A percentile compares a stretch with the other conserved stretches of the same genome.
Evolutionary conservation across 2,113 vertebrate species (phyloP).

Genomic region (Sitta europaea): DNA sequence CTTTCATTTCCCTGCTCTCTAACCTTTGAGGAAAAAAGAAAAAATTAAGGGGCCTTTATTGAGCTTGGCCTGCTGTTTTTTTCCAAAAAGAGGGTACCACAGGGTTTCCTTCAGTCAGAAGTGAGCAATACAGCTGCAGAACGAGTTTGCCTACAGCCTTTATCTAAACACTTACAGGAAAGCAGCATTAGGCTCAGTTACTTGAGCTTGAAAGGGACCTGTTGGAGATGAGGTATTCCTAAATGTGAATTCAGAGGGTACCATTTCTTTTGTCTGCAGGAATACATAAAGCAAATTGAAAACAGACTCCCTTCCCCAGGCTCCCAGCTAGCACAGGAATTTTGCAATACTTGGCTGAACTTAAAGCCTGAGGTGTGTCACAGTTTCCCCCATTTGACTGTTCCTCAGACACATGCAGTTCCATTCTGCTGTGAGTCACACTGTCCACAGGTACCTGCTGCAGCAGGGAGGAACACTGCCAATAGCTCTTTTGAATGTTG

Average conservation of each 20-base stretch:
- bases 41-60: background rate
- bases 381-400: background rate
- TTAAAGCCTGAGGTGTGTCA: background rate
- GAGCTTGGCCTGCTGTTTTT: background rate
- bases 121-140: background rate
- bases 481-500: background rate
- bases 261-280: background rate
- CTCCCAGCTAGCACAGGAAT: background rate
- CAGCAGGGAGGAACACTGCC: background rate
- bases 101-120: background rate
- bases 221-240: background rate
- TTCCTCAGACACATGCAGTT: background rate
- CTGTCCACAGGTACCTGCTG: background rate
- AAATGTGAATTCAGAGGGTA: background rate
- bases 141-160: background rate
- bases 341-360: background rate
- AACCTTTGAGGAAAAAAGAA: background rate
- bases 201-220: background rate
- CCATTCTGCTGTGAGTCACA: background rate
- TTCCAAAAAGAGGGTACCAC: background rate
- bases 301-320: background rate
- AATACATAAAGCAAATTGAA: background rate
- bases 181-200: background rate
- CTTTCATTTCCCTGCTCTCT: background rate
- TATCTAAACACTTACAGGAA: background rate